These are phyloP conservation scores for Dunckerocampus dactyliophorus DNA, from an alignment of 2,113 vertebrate species.

Conservation along the genomic window DNA sequence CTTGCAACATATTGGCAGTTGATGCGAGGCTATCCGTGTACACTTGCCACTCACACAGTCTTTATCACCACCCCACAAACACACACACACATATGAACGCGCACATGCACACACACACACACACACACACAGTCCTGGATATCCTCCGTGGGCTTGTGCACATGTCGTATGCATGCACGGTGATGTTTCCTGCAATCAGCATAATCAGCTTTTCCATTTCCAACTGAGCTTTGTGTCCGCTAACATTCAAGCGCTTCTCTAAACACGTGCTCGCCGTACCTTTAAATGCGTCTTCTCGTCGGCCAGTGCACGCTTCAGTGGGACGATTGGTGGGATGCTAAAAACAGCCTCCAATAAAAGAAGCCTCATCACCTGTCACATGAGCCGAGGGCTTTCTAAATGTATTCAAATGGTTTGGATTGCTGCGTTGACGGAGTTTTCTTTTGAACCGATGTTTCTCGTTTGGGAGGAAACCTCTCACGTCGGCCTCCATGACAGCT, in stretches of 20 bases:
- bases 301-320: neutral
- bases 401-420: conserved; percentile 41
- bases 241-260: neutral
- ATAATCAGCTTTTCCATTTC: conserved; percentile 47
- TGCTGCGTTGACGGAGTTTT: conserved; percentile 51
- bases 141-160: conserved; percentile 12
- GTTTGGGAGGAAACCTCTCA: conserved; percentile 36
- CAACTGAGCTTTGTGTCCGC: conserved; percentile 25
- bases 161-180: conserved; percentile 21
- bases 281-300: neutral
- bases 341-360: conserved; percentile 34
- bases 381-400: conserved; percentile 48
- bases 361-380: conserved; percentile 50
- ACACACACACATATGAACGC: neutral
- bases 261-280: neutral
- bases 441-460: conserved; percentile 19
- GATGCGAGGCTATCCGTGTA: conserved; percentile 89
- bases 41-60: conserved; percentile 90
- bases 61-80: conserved; percentile 56
- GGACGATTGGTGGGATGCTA: conserved; percentile 46
- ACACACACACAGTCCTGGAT: conserved; percentile 9
- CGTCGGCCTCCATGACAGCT: conserved; percentile 38
- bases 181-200: conserved; percentile 57
- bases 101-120: conserved; percentile 17
- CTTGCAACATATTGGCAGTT: conserved; percentile 99